Evolutionary conservation across 1,140 invertebrate genomes (phyloP).

Genomic region (Thaumatotibia leucotreta): DNA sequence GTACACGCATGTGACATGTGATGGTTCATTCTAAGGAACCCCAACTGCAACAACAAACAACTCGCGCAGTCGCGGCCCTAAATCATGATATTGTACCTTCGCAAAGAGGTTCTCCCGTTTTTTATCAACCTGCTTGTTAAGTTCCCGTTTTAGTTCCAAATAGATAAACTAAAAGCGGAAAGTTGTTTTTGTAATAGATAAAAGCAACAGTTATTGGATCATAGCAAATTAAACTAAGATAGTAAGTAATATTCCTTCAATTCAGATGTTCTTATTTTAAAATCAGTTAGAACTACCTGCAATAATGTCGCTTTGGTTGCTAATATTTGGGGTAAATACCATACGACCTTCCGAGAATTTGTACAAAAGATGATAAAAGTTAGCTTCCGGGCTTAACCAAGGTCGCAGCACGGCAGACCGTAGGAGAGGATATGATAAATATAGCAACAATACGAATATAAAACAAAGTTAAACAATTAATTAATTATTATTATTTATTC

Average conservation of each 20-base stretch:
- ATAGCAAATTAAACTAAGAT: not conserved
- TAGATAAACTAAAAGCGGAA: not conserved
- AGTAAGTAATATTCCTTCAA: no score
- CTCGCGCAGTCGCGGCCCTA: conserved; percentile 28
- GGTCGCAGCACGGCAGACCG: not conserved
- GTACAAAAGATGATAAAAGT: not conserved
- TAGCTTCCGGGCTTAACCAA: not conserved
- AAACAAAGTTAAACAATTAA: no score
- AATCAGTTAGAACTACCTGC: conserved; percentile 1
- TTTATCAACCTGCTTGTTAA: conserved; percentile 65
- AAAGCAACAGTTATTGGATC: not conserved
- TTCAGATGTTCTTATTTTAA: not conserved
- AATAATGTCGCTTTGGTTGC: conserved; percentile 40
- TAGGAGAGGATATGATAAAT: no score
- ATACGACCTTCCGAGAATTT: conserved; percentile 36
- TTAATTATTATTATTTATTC: no score
- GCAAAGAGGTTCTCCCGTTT: conserved; percentile 43
- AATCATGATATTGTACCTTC: conserved; percentile 35
- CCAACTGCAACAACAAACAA: conserved; percentile 16
- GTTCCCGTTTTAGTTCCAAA: no score
- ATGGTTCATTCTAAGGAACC: not conserved
- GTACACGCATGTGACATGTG: not conserved
- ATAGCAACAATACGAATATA: not conserved
- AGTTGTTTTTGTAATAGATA: not conserved
- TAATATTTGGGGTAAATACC: not conserved